Evolutionary conservation across 1,140 invertebrate genomes (phyloP), one percentile per base, ranked within the genome.

Genomic region (Drosophila saltans): DNA sequence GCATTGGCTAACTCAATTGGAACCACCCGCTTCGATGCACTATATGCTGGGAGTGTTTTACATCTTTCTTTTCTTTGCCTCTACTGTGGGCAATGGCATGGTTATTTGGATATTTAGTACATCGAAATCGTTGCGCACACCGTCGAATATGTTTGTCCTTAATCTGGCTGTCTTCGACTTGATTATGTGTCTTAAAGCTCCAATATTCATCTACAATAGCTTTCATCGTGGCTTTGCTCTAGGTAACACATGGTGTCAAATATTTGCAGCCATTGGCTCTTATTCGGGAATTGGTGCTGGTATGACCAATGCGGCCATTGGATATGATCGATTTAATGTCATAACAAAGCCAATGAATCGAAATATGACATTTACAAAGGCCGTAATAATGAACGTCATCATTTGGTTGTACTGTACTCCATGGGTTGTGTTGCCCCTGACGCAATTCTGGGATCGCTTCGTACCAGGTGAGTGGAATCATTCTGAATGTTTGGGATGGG

Each of bases 121-220:
- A 33, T 91, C 96, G 3, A 97, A 97, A 92, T 94, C 94, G 55
- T 92, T 98, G 59, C 94, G 97, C 76, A 98, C 97, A 1, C 96
- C 97, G 11, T 98, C 97, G 7, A 98, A 98, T 83, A 95, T 98
- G 92, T 96, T 98, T 68, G 96, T 98, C 2, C 94, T 98, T 4
- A 97, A 98, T 91, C 92, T 98, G 85, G 97, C 97, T 6, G 93
- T 98, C 40, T 95, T 96, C 73, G 97, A 98, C 91, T 96, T 97
- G 81, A 93, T 97, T 16, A 98, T 97, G 97, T 97, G 97, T 95
- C 83, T 95, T 1, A 97, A 97, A 93, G 95, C 96, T 1, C 97
- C 97, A 0, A 95, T 97, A 76, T 97, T 97, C 91, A 97, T 98
- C 74, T 97, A 97, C 90, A 97, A 97, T 89, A 97, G 96, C 3